phyloP scores from a whole-genome alignment of 2,113 vertebrate species.

The Notothenia rossii region DNA sequence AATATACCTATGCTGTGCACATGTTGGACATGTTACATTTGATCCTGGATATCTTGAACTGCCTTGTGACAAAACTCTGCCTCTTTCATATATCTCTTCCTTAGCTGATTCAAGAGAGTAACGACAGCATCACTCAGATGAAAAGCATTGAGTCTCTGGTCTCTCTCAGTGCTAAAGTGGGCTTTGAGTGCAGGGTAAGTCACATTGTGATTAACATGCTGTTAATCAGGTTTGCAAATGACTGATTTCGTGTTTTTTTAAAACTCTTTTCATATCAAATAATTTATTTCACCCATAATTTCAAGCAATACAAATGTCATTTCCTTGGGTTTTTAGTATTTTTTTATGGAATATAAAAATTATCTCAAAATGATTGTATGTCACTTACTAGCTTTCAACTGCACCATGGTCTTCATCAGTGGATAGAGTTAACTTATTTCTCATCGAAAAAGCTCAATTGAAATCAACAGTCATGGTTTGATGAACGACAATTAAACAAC shows the following conservation, averaged over 20 bases:
- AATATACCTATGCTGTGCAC: not conserved
- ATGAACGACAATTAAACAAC: not conserved
- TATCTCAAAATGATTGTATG: not conserved
- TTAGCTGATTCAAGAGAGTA: constrained; percentile 95
- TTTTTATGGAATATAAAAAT: not conserved
- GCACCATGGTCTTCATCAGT: not conserved
- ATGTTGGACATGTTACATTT: not conserved
- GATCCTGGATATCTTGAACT: not conserved
- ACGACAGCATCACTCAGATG: constrained; percentile 95
- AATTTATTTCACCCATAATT: not conserved
- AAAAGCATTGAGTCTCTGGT: constrained; percentile 95
- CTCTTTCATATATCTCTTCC: constrained; percentile 21
- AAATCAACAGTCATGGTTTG: not conserved
- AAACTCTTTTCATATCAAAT: not conserved
- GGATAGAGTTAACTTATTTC: not conserved
- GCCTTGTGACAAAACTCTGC: fast-evolving
- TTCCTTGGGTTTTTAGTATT: not conserved
- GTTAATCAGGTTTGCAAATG: not conserved
- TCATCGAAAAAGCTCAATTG: not conserved
- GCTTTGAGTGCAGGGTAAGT: constrained; percentile 95
- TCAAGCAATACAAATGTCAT: not conserved
- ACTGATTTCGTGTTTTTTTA: not conserved
- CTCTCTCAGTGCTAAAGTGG: constrained; percentile 92
- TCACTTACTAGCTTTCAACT: not conserved
- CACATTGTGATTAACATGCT: not conserved